Conservation (phyloP, 2,113 vertebrate species). For the Miniopterus natalensis region DNA sequence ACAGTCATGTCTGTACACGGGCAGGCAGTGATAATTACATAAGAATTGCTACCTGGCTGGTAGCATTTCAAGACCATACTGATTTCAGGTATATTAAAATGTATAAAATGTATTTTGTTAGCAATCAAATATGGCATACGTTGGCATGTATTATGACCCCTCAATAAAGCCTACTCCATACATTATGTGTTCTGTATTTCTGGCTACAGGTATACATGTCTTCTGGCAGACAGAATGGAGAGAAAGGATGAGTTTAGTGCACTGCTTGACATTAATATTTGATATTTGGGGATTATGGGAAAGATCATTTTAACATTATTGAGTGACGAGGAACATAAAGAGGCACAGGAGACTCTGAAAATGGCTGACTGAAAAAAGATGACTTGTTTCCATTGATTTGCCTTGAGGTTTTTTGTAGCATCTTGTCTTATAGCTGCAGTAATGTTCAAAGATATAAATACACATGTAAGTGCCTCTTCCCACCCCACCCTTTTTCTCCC, state of each 20-base stretch:
- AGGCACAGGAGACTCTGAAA: background rate
- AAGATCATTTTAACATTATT: background rate
- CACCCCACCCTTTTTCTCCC: accelerated
- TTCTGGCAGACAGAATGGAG: background rate
- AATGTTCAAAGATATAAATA: background rate
- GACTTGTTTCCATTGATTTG: background rate
- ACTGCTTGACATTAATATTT: conserved; percentile 33
- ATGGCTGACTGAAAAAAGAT: background rate
- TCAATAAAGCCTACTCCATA: background rate
- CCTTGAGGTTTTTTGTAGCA: background rate
- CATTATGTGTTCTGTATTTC: background rate
- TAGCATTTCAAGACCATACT: background rate
- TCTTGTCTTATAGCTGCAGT: background rate
- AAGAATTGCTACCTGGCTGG: background rate
- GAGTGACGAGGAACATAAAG: background rate
- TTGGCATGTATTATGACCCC: background rate
- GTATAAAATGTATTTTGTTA: background rate
- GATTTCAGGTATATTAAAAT: background rate
- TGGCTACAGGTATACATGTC: background rate
- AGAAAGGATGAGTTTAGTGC: background rate
- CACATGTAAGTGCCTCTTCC: background rate
- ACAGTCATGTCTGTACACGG: background rate
- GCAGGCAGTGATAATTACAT: background rate
- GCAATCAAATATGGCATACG: background rate
- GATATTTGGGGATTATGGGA: background rate